Evolutionary conservation across 2,888 invertebrate genomes (phyloP).

Genomic region (Incurvaria masculella): DNA sequence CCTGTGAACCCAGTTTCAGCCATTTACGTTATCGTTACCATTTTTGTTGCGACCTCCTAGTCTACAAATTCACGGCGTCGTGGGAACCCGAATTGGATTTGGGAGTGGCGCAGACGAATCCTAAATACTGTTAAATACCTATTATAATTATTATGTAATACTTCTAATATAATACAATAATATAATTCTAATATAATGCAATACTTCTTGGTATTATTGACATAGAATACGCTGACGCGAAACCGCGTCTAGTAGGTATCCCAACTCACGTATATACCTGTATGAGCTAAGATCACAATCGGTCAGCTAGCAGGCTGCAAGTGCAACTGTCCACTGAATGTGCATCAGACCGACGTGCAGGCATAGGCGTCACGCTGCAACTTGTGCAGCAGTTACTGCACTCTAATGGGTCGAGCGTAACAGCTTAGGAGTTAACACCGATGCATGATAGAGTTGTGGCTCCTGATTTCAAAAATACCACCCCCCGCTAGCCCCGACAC

Average conservation of each 20-base stretch:
- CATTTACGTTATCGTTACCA: too few relatives aligned
- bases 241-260: slow-evolving; percentile 3
- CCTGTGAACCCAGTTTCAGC: too few relatives aligned
- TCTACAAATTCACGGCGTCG: too few relatives aligned
- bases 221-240: slow-evolving; percentile 2
- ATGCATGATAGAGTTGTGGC: slow-evolving; percentile 4
- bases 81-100: too few relatives aligned
- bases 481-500: slow-evolving; percentile 5
- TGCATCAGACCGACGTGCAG: slow-evolving; percentile 6
- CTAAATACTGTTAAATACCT: too few relatives aligned
- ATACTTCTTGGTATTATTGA: slow-evolving; percentile 2
- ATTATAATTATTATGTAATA: too few relatives aligned
- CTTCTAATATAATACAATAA: not conserved
- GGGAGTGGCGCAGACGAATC: too few relatives aligned
- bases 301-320: slow-evolving; percentile 3
- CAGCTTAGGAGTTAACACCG: slow-evolving; percentile 2
- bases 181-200: not conserved
- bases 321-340: slow-evolving; percentile 1
- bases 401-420: slow-evolving; percentile 5
- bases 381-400: slow-evolving; percentile 5
- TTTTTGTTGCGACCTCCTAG: too few relatives aligned
- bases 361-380: slow-evolving; percentile 5
- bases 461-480: slow-evolving; percentile 5
- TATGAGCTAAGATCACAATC: slow-evolving; percentile 3
- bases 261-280: slow-evolving; percentile 5